Percentiles rank a stretch among this genome's conserved stretches.
These are phyloP conservation scores for Fregetta grallaria DNA, from an alignment of 2,113 vertebrate genomes.

Conservation along the genomic window DNA sequence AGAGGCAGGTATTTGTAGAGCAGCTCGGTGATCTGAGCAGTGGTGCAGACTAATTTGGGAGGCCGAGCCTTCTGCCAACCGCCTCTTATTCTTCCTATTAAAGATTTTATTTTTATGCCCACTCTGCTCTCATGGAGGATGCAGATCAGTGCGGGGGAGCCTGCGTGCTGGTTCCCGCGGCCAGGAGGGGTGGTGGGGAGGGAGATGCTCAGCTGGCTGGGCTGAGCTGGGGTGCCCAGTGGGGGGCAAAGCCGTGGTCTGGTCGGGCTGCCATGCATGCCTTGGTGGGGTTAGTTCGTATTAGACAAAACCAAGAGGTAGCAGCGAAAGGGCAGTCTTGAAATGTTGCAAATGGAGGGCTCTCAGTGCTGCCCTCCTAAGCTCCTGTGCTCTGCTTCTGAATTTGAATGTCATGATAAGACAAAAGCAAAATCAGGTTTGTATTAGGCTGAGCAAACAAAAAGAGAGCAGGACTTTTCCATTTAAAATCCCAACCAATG, in stretches of 20 bases:
- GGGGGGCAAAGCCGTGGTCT: background rate
- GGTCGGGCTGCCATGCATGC: rapidly evolving
- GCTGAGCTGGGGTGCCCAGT: background rate
- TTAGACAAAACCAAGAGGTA: background rate
- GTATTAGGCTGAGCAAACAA: conserved; percentile 38
- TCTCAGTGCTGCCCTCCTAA: background rate
- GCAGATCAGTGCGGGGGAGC: background rate
- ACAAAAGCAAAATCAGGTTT: conserved; percentile 34
- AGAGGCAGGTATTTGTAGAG: background rate
- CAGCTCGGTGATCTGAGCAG: background rate
- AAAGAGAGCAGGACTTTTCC: conserved; percentile 33
- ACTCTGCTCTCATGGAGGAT: background rate
- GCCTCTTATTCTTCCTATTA: background rate
- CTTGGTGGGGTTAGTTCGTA: background rate
- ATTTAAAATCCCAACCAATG: conserved; percentile 20
- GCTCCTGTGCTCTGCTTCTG: background rate
- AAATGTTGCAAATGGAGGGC: background rate
- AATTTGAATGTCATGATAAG: conserved; percentile 43
- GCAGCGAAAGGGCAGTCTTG: background rate
- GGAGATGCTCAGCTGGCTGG: rapidly evolving
- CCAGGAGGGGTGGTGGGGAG: background rate
- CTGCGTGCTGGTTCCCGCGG: rapidly evolving
- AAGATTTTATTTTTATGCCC: background rate
- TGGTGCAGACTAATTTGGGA: background rate
- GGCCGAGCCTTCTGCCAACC: background rate